Base-by-base conservation (phyloP, 2,797 vertebrate genomes). In the Potorous gilbertii region DNA sequence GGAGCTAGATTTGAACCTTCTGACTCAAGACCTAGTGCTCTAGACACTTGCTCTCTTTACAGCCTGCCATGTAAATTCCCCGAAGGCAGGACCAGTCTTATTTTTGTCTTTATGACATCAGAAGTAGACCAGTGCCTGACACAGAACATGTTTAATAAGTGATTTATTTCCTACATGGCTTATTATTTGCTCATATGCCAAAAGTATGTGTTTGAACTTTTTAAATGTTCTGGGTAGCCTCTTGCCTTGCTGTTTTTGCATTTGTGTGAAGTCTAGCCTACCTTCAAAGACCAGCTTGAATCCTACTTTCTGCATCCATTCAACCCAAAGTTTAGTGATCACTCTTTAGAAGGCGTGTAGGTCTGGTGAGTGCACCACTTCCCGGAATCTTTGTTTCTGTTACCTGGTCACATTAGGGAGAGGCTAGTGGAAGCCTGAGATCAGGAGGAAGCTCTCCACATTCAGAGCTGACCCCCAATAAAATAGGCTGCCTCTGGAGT, bases 321-420 rank as follows among this genome's bases (percentile, higher is more conserved):
- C 16, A n/a, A 18, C 62, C 62, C 13, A 21, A 40, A 74, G n/a
- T n/a, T 16, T 5, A 21, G 34, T 0, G 1, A 8, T 74, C 1
- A 5, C 62, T 18, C 34, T 34, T 74, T 8, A 10, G 14, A n/a
- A 29, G 5, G 34, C 5, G 1, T 29, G 29, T 1, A 5, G 62
- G 5, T 13, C 59, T 12, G 13, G 31, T 1, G 34, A 66, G 13
- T 0, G 34, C 12, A 2, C 5, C 34, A 5, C 5, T 6, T 4
- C 14, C 10, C 4, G 13, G 31, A 4, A 16, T 34, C 12, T 34
- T 5, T 13, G 59, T 1, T n/a, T 66, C 13, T 18, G 14, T 21
- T 6, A 6, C 5, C 34, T 0, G 14, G 62, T 6, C 0, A 66
- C 14, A 8, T 5, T 66, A 14, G 34, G 34, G 62, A n/a, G 14